Conservation (phyloP, 1,140 invertebrate species). For the Calycopis cecrops region DNA sequence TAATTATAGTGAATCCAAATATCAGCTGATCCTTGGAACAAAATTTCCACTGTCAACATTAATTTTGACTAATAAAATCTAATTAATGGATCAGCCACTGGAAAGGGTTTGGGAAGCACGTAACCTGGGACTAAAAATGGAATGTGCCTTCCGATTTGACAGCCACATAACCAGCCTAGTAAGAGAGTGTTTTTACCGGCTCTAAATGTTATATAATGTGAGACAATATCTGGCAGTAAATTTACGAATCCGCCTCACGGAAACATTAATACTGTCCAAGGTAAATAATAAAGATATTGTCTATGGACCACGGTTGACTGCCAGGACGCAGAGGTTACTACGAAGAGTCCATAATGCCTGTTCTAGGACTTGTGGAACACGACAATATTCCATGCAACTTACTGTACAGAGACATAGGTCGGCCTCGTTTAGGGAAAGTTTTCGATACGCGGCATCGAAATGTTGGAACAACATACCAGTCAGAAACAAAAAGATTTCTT, state of each 20-base stretch:
- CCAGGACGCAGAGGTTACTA: not conserved
- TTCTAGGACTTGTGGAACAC: too few species aligned
- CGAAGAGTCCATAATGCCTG: not conserved
- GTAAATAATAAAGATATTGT: conserved; percentile 14
- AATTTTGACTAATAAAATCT: too few species aligned
- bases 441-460: too few species aligned
- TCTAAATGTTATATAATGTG: conserved; percentile 19
- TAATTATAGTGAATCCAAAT: too few species aligned
- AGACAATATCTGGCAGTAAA: conserved; percentile 5
- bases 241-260: not conserved
- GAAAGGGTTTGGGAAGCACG: conserved; percentile 11
- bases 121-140: conserved; percentile 18
- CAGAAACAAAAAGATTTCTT: too few species aligned
- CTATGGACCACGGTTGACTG: not conserved
- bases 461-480: too few species aligned
- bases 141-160: conserved; percentile 13
- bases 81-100: too few species aligned
- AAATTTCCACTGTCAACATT: too few species aligned
- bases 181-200: conserved; percentile 18
- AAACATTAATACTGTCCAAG: conserved; percentile 12
- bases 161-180: conserved; percentile 15
- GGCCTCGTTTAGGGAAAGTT: too few species aligned
- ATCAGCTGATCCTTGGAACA: too few species aligned
- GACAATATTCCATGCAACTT: too few species aligned
- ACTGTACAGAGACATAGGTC: too few species aligned